These are phyloP conservation scores for Drosophila novamexicana DNA, from an alignment of 1,140 invertebrate species.

Conservation along the genomic window DNA sequence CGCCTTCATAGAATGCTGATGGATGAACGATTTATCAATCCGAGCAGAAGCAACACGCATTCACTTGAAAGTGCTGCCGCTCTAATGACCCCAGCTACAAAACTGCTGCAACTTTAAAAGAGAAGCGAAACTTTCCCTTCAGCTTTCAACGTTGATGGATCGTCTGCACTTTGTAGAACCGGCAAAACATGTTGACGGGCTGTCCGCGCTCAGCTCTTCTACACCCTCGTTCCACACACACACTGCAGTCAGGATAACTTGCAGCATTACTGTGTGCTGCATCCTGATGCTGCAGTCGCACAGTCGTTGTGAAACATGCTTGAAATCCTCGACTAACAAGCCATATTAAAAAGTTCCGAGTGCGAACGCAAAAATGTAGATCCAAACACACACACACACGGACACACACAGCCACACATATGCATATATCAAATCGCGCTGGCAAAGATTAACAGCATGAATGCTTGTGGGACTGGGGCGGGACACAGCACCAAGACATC, in stretches of 20 bases:
- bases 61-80: conserved; percentile 18
- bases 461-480: neutral
- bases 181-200: conserved; percentile 71
- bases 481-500: conserved; percentile 47
- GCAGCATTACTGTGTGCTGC: conserved; percentile 2
- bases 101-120: conserved; percentile 19
- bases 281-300: conserved; percentile 5
- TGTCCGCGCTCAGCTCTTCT: conserved; percentile 9
- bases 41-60: conserved; percentile 3
- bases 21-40: conserved; percentile 14
- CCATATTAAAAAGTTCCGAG: conserved; percentile 72
- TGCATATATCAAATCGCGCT: conserved; percentile 58
- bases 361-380: conserved; percentile 40
- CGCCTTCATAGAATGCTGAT: neutral
- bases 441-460: conserved; percentile 45
- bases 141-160: conserved; percentile 72
- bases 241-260: neutral
- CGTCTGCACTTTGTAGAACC: conserved; percentile 70
- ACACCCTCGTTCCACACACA: neutral
- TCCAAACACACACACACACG: conserved; percentile 28
- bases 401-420: neutral
- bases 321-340: conserved; percentile 67
- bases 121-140: conserved; percentile 23
- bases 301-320: conserved; percentile 37
- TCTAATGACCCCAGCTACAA: conserved; percentile 24